Evolutionary conservation across 2,888 invertebrate species (phyloP).

Genomic region (Orthosia cruda): DNA sequence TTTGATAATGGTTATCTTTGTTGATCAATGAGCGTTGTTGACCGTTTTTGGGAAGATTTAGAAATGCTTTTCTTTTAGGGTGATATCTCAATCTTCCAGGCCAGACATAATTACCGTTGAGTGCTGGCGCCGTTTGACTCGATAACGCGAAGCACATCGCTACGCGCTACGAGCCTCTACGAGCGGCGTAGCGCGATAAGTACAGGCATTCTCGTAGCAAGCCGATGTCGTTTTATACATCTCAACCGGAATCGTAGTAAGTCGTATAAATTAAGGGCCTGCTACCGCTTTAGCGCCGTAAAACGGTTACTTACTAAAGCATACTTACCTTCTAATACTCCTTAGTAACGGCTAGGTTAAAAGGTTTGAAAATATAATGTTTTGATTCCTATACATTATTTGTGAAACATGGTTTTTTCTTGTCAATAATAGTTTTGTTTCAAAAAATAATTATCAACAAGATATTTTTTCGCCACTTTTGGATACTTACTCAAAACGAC

Average conservation of each 20-base stretch:
- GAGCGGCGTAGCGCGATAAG: constrained; percentile 25
- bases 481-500: no score
- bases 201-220: constrained; percentile 34
- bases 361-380: no score
- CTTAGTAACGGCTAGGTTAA: no score
- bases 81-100: background rate
- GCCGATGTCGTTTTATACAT: background rate
- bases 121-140: background rate
- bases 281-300: no score
- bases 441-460: no score
- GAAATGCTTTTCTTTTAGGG: background rate
- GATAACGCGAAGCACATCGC: constrained; percentile 19
- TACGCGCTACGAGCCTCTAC: constrained; percentile 30
- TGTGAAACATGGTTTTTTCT: no score
- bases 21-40: constrained; percentile 56
- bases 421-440: no score
- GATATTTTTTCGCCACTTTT: no score
- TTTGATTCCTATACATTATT: no score
- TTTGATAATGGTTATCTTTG: constrained; percentile 51
- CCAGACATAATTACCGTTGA: constrained; percentile 9
- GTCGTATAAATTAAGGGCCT: background rate
- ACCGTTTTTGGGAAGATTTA: constrained; percentile 31
- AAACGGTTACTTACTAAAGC: no score
- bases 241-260: background rate
- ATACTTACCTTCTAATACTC: no score